These are phyloP conservation scores for Petaurus breviceps DNA, from an alignment of 2,113 vertebrate species.

Conservation along the genomic window DNA sequence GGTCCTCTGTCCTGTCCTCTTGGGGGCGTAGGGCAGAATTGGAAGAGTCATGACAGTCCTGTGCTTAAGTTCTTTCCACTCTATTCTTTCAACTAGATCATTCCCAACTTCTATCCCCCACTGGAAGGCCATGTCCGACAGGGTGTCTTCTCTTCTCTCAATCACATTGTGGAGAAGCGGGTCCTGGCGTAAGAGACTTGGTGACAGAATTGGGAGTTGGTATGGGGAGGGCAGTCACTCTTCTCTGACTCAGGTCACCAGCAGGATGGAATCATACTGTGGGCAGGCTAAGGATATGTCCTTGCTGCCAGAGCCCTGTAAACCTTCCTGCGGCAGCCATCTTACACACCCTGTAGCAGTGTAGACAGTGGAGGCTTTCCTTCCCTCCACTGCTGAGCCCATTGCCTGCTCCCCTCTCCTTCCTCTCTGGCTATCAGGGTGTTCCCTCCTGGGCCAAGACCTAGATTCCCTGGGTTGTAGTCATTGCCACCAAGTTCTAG, in stretches of 20 bases:
- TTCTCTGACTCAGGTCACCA: background rate
- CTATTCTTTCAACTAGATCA: constrained; percentile 88
- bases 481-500: background rate
- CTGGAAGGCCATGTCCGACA: constrained; percentile 94
- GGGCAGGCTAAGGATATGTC: background rate
- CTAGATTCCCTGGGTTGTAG: background rate
- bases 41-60: background rate
- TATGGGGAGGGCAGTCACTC: background rate
- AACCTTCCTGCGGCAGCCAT: background rate
- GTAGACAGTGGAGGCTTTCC: background rate
- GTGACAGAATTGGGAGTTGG: background rate
- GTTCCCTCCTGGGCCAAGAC: background rate
- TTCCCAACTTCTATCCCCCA: constrained; percentile 95
- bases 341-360: background rate
- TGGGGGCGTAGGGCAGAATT: background rate
- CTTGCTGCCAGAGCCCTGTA: background rate
- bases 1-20: background rate
- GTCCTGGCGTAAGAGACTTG: constrained; percentile 93
- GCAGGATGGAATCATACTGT: background rate
- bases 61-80: background rate
- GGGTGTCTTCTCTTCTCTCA: constrained; percentile 97
- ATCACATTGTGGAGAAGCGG: constrained; percentile 98
- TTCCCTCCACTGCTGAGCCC: background rate
- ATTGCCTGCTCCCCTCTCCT: background rate
- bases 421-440: background rate